Evolutionary conservation across 2,888 invertebrate species (phyloP), one percentile per base, ranked within the genome.

Genomic region (Dryomyza anilis): DNA sequence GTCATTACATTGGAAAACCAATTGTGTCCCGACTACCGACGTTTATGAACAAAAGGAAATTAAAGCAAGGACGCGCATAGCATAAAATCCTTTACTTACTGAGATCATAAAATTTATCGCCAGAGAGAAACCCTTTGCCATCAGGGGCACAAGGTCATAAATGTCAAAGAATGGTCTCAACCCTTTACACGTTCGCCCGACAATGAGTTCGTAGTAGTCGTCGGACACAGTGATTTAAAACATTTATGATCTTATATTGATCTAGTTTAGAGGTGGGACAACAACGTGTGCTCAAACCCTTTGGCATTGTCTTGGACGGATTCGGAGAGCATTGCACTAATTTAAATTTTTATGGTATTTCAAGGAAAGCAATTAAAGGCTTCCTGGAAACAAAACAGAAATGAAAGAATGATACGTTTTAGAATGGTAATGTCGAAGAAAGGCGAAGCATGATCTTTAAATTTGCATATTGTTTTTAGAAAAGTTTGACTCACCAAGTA

Each of bases 331-430:
- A 27, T 16, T 45, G 59, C 25, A 53, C 59, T 64, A 53, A 64
- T 64, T 64, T 64, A 30, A 23, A 53, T 30, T 29, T 46, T 27
- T 30, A 27, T 39, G 23, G 14, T 10, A 25, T n/a, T 48, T 12
- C 23, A 33, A 33, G 16, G 59, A 59, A 58, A 48, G 59, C 21
- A 25, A 19, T 50, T 19, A 48, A 25, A 33, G 5, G 19, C 16
- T 59, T 59, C 59, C 33, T 21, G 59, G 59, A 59, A 59, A 21
- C n/a, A n/a, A n/a, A n/a, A n/a, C n/a, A n/a, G n/a, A n/a, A n/a
- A n/a, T n/a, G n/a, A n/a, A n/a, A n/a, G n/a, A n/a, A n/a, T n/a
- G n/a, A n/a, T n/a, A n/a, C n/a, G n/a, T n/a, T n/a, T n/a, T n/a
- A n/a, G n/a, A n/a, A 46, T 16, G 12, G 21, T 21, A 46, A 46